Percentiles rank a stretch among this genome's conserved stretches.
phyloP scores from a whole-genome alignment of 2,797 vertebrate species.

The Astyanax mexicanus region DNA sequence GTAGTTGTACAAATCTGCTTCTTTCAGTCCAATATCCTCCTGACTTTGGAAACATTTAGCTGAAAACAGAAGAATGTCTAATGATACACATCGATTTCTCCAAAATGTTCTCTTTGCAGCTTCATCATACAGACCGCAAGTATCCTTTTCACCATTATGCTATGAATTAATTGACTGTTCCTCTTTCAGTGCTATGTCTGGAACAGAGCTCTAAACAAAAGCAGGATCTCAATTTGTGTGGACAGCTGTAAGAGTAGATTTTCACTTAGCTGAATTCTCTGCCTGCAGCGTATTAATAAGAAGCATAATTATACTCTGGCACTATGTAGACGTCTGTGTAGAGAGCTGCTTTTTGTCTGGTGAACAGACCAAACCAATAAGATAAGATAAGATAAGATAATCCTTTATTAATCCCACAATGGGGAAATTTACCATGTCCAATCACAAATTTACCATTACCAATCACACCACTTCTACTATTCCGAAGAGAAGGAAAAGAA shows the following conservation, averaged over 20 bases:
- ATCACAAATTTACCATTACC: no score
- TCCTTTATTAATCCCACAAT: no score
- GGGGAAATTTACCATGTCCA: no score
- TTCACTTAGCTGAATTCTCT: slow-evolving; percentile 61
- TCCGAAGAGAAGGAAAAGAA: slow-evolving; percentile 47
- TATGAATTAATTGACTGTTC: neutral
- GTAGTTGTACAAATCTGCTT: no score
- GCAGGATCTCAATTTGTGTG: slow-evolving; percentile 40
- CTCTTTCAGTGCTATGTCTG: neutral
- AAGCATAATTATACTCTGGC: slow-evolving; percentile 75
- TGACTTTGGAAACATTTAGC: neutral
- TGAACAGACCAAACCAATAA: slow-evolving; percentile 38
- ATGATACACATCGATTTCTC: neutral
- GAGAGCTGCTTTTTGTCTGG: slow-evolving; percentile 63
- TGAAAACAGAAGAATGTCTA: neutral
- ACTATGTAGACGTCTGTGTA: slow-evolving; percentile 77
- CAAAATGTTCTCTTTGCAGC: neutral
- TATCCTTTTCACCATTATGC: neutral
- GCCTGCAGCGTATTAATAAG: slow-evolving; percentile 66
- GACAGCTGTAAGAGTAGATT: slow-evolving; percentile 58
- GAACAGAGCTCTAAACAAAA: slow-evolving; percentile 13
- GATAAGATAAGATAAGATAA: no score
- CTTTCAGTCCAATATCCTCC: neutral
- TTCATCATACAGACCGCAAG: neutral
- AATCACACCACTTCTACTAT: slow-evolving; percentile 62